Conservation (phyloP, 2,113 vertebrate genomes). For the Pavo muticus region DNA sequence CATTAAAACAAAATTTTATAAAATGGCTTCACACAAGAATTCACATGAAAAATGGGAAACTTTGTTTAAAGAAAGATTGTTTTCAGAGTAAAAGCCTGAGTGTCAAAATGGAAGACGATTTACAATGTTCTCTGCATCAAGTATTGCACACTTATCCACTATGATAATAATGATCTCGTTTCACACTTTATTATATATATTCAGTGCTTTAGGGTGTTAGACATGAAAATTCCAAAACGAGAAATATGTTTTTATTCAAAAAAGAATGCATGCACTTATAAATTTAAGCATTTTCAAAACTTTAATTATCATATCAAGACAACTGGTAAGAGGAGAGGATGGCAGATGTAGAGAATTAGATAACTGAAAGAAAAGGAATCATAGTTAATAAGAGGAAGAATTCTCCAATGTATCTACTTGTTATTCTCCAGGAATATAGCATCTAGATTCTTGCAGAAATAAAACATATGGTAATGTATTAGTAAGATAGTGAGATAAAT, state of each 20-base stretch:
- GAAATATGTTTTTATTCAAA: neutral
- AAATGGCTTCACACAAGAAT: neutral
- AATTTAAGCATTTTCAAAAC: neutral
- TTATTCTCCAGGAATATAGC: slow-evolving; percentile 30
- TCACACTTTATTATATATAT: neutral
- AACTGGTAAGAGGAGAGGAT: neutral
- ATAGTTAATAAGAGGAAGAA: neutral
- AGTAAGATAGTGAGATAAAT: neutral
- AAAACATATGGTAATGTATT: slow-evolving; percentile 42
- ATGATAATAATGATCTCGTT: neutral
- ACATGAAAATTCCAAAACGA: neutral
- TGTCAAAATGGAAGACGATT: neutral
- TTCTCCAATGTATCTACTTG: slow-evolving; percentile 4
- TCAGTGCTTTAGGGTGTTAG: neutral
- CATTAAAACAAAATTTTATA: neutral
- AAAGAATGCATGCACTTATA: neutral
- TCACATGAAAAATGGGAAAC: neutral
- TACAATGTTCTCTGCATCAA: neutral
- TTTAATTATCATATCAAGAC: neutral
- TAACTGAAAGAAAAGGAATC: neutral
- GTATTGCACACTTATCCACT: neutral
- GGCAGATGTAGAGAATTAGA: neutral
- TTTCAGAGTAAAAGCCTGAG: neutral
- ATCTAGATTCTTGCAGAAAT: slow-evolving; percentile 39
- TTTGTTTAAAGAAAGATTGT: neutral